phyloP scores from a whole-genome alignment of 1,140 invertebrate species.

The Drosophila willistoni region DNA sequence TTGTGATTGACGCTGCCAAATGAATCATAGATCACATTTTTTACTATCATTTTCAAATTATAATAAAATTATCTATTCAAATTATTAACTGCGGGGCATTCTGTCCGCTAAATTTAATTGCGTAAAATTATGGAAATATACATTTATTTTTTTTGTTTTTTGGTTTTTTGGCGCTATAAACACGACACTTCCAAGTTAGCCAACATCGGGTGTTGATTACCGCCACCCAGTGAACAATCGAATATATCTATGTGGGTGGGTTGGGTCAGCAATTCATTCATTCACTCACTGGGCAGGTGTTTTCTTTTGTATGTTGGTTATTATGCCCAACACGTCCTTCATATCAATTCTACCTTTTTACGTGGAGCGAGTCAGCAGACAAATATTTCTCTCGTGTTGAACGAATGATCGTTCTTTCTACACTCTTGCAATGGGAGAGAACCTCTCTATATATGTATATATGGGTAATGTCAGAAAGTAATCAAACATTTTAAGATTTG shows the following conservation, averaged over 20 bases:
- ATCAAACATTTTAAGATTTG: no score
- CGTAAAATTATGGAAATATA: slow-evolving; percentile 42
- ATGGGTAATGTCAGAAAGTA: no score
- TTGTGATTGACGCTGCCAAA: slow-evolving; percentile 11
- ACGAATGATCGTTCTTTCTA: no score
- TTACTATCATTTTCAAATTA: slow-evolving; percentile 23
- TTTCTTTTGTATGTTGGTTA: slow-evolving; percentile 15
- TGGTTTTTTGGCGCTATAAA: slow-evolving; percentile 36
- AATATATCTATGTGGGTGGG: not conserved
- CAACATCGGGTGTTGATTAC: slow-evolving; percentile 22
- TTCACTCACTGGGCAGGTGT: slow-evolving; percentile 32
- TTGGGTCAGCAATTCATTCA: not conserved
- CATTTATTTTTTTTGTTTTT: slow-evolving; percentile 18
- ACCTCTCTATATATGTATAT: no score
- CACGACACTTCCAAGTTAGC: slow-evolving; percentile 27
- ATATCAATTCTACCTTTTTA: slow-evolving; percentile 17
- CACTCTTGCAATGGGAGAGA: no score
- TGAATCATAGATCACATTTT: not conserved
- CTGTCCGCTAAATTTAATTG: slow-evolving; percentile 37
- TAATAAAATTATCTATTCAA: slow-evolving; percentile 30
- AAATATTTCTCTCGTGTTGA: slow-evolving; percentile 11
- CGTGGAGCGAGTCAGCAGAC: not conserved
- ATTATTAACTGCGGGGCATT: slow-evolving; percentile 23
- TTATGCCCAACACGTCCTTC: slow-evolving; percentile 31
- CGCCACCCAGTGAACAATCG: slow-evolving; percentile 33